Base-by-base conservation (phyloP, 2,797 vertebrate genomes). In the Hydrocynus forskahlii region DNA sequence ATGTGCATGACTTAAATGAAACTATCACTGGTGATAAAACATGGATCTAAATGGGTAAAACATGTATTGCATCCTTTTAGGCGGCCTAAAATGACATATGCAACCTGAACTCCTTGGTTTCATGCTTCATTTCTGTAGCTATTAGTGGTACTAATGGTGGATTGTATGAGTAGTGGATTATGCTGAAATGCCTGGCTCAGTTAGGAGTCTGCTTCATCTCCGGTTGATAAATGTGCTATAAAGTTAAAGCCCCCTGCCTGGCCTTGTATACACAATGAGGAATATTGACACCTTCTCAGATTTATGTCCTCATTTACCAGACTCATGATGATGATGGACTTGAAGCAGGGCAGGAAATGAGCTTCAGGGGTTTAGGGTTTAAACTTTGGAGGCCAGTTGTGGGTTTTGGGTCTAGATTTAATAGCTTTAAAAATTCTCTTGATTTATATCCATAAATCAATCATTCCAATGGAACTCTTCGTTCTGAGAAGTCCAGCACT, bases 261-360 rank as follows among this genome's bases (percentile, higher is more conserved):
- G 68, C 71, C 43, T 73, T 67, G 75, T 77, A 82, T 82, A 78
- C 60, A 67, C 68, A 82, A 78, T 82, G 76, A 82, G 75, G n/a
- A 68, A 59, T 82, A 82, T 82, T 68, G 81, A 78, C 81, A 82
- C 19, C 4, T 74, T 79, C 81, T 79, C 80, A 81, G 82, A 91
- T 90, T 87, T 85, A 88, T 78, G 73, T 77, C 64, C 80, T 89
- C 70, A 85, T 90, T 91, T 89, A 84, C 84, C 82, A 83, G 59
- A 55, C 82, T 85, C 74, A 77, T 89, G 86, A 89, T 91, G 81
- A 90, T 90, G 88, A 91, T 87, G 81, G 72, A 89, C 90, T 74
- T 71, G 79, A 67, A 82, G 81, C 76, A 84, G 86, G 85, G 86
- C 81, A 57, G 79, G 68, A 59, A 69, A 45, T 83, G 81, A 78